Percentiles rank a stretch among this genome's conserved stretches.
Conservation (phyloP, 53 echinoderm and acorn worm genomes). For the Crossaster papposus region DNA sequence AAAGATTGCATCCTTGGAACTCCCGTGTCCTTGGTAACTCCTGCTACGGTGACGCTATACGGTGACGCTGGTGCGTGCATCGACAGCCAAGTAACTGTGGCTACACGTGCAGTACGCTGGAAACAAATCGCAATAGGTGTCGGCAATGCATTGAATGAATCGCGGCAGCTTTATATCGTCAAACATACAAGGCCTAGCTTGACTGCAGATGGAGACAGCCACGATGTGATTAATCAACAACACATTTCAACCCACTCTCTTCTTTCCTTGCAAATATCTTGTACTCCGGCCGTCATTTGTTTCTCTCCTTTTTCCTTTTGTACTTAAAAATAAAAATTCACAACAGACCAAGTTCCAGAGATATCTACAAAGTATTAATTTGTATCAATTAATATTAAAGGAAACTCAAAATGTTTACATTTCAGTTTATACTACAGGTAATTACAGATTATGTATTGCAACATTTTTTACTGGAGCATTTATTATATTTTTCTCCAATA, state of each 20-base stretch:
- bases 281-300: background rate
- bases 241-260: background rate
- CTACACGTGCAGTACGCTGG: conserved; percentile 57
- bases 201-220: conserved; percentile 41
- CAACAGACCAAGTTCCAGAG: background rate
- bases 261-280: background rate
- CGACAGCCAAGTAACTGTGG: background rate
- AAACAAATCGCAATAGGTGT: conserved; percentile 46
- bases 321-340: background rate
- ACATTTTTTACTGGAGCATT: too few species aligned
- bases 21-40: conserved; percentile 17
- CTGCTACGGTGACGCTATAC: background rate
- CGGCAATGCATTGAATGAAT: conserved; percentile 35
- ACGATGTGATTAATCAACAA: conserved; percentile 48
- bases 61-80: background rate
- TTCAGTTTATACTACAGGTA: background rate
- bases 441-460: too few species aligned
- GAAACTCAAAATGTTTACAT: background rate
- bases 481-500: too few species aligned
- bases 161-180: conserved; percentile 18
- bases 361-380: background rate
- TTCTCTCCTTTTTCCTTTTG: background rate
- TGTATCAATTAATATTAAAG: background rate
- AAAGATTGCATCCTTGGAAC: conserved; percentile 27
- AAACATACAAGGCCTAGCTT: background rate